Conservation (phyloP, 2,113 vertebrate species). For the Heptranchias perlo region DNA sequence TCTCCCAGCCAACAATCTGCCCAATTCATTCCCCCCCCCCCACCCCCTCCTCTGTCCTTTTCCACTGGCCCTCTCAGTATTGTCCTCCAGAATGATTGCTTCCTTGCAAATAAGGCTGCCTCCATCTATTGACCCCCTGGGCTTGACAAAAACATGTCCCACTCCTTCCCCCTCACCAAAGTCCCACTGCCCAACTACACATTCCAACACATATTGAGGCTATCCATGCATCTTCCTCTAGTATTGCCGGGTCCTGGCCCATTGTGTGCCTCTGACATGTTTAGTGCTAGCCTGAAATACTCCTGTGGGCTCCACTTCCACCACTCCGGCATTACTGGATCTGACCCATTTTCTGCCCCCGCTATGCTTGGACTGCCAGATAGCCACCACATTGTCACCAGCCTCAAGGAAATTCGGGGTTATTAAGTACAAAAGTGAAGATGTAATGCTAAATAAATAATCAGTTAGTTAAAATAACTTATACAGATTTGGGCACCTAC, state of each 20-base stretch:
- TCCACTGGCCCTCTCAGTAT: not conserved
- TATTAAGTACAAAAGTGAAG: not conserved
- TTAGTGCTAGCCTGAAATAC: not conserved
- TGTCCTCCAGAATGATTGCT: not conserved
- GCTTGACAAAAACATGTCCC: not conserved
- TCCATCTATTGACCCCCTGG: not conserved
- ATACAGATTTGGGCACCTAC: not conserved
- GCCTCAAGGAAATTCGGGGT: not conserved
- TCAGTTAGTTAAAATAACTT: not conserved
- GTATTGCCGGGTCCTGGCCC: not conserved
- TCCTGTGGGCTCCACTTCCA: too few species aligned
- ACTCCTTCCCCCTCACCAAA: not conserved
- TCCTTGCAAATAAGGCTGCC: not conserved
- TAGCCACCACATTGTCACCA: not conserved
- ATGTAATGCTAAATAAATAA: not conserved
- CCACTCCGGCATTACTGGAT: too few species aligned
- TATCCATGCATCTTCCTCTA: not conserved
- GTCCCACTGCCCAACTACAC: not conserved
- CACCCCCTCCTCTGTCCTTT: not conserved
- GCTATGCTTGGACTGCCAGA: not conserved
- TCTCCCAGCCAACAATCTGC: not conserved
- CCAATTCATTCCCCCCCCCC: not conserved
- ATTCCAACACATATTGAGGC: not conserved
- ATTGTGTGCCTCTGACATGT: not conserved
- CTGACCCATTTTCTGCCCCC: too few species aligned